These are phyloP conservation scores for Otolemur garnettii DNA, from an alignment of 2,113 vertebrate species.

Conservation along the genomic window DNA sequence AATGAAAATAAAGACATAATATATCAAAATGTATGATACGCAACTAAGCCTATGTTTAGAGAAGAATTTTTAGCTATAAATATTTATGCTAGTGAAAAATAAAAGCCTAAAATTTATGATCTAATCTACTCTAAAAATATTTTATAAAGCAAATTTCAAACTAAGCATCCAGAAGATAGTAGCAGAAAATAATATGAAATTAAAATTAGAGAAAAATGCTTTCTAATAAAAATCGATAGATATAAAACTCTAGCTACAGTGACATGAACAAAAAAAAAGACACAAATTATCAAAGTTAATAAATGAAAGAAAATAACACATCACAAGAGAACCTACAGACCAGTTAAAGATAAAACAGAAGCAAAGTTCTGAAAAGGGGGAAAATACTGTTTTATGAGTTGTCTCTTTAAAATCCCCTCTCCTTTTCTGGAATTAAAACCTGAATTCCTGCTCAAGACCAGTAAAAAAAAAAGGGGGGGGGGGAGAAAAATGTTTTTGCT, in stretches of 20 bases:
- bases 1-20: background rate
- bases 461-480: no score
- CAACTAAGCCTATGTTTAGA: background rate
- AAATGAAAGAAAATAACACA: background rate
- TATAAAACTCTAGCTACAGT: background rate
- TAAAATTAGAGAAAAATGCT: background rate
- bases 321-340: background rate
- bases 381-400: no score
- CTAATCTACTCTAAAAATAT: background rate
- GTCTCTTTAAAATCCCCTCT: no score
- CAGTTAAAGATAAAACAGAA: background rate
- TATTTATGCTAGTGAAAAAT: background rate
- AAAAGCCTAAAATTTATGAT: background rate
- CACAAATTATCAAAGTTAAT: background rate
- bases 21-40: background rate
- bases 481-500: no score
- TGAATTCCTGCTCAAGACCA: no score
- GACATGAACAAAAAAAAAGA: conserved; percentile 5
- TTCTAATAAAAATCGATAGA: background rate
- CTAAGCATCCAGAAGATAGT: background rate
- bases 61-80: conserved; percentile 14
- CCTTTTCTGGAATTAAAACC: no score
- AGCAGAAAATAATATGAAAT: background rate
- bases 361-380: no score
- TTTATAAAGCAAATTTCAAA: background rate